phyloP scores from a whole-genome alignment of 2,888 invertebrate genomes.

The Ochropleura leucogaster region DNA sequence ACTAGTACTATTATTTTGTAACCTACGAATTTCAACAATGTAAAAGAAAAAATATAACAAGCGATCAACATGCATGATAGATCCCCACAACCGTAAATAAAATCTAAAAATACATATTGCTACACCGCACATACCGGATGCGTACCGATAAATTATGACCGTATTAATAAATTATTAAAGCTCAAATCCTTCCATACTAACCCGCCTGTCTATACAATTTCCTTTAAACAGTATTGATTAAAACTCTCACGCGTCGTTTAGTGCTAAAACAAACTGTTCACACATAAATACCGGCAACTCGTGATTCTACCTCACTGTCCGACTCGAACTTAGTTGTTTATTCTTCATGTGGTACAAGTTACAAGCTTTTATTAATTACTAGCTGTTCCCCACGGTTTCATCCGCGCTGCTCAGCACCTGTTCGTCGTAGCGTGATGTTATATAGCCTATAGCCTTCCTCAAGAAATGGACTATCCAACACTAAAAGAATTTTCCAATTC shows the following conservation, averaged over 20 bases:
- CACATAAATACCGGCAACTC: conserved; percentile 60
- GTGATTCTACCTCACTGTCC: conserved; percentile 56
- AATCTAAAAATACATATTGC: conserved; percentile 20
- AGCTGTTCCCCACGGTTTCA: too few relatives aligned
- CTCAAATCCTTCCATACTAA: conserved; percentile 27
- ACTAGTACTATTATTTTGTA: background rate
- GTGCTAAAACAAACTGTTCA: conserved; percentile 50
- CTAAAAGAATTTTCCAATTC: too few relatives aligned
- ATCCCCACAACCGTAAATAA: background rate
- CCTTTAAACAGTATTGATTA: conserved; percentile 33
- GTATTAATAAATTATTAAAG: conserved; percentile 19
- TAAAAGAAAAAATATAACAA: background rate
- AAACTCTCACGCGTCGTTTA: conserved; percentile 55
- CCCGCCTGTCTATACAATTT: conserved; percentile 27
- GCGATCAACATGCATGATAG: background rate
- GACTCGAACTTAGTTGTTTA: conserved; percentile 54
- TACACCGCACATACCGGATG: conserved; percentile 30
- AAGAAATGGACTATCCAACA: too few relatives aligned
- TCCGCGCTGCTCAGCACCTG: too few relatives aligned
- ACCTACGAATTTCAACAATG: background rate
- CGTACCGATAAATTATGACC: conserved; percentile 26
- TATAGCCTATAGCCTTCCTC: too few relatives aligned
- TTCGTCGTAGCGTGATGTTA: too few relatives aligned
- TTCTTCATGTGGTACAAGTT: conserved; percentile 39
- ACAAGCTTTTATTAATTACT: conserved; percentile 10